Evolutionary conservation across 2,113 vertebrate genomes (phyloP), one percentile per base, ranked within the genome.

Genomic region (Deroptyus accipitrinus): DNA sequence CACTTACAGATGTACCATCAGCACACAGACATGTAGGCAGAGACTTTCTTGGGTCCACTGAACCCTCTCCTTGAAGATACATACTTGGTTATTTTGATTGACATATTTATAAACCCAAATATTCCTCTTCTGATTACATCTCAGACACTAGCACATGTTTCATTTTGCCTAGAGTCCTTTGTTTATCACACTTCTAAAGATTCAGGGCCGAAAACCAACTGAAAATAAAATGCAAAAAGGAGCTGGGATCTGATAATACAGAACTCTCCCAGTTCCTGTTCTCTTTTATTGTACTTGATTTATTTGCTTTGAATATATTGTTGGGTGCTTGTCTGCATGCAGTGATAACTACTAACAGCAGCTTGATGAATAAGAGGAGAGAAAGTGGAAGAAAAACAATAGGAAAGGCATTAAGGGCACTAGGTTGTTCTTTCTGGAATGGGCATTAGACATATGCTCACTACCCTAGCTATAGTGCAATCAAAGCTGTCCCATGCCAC

Each of bases 401-500:
- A 44, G 73, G 42, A 76, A 68, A 86, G 64, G 51, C 75, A 78
- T 22, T 75, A 87, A 87, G 39, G 48, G 72, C 78, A 68, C 35
- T 46, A 76, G 75, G 66, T 67, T 11, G 2, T 44, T 76, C 70
- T 66, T 88, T 85, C n/a, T 73, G 66, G 83, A 80, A 69, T 37
- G 62, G 37, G 86, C 66, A 92, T 83, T 49, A 92, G 80, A 54
- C 96, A 95, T 76, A 89, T 83, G 86, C 63, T 94, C 3, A 0
- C 88, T 84, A 5, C 91, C 66, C 41, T 48, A 55, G 73, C 16
- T 77, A 46, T 62, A 88, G 66, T 15, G 66, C 92, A 92, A 83
- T 69, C 86, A 91, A 92, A 96, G 90, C 88, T 84, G 88, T 61
- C 90, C 91, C 88, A 51, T 87, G 86, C 83, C 86, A 86, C 88